These are phyloP conservation scores for Lumbricus terrestris DNA, from an alignment of 2,888 invertebrate genomes.

Conservation along the genomic window DNA sequence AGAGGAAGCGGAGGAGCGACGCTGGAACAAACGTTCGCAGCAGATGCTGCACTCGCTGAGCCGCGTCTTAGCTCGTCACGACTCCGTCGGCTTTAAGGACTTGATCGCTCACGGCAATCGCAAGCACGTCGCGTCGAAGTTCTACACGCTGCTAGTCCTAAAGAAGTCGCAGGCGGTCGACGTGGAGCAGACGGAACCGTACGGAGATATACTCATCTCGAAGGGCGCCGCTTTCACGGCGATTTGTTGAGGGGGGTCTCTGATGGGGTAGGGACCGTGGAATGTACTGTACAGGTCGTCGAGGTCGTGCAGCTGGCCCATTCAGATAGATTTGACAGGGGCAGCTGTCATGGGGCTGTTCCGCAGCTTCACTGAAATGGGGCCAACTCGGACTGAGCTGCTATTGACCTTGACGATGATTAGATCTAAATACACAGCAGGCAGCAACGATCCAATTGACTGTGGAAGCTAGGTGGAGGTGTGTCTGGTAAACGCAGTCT, in stretches of 20 bases:
- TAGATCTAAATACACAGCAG: background rate
- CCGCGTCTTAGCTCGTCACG: constrained; percentile 59
- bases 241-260: background rate
- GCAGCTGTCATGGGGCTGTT: background rate
- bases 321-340: background rate
- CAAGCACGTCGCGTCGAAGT: constrained; percentile 92
- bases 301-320: background rate
- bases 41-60: constrained; percentile 67
- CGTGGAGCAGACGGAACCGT: constrained; percentile 80
- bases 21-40: constrained; percentile 83
- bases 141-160: constrained; percentile 94
- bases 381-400: background rate
- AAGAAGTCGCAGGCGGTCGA: constrained; percentile 93
- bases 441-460: background rate
- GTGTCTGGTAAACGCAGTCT: background rate
- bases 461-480: background rate
- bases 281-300: background rate
- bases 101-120: constrained; percentile 76
- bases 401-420: background rate
- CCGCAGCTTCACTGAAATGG: background rate
- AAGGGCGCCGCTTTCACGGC: constrained; percentile 65
- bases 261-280: too few relatives aligned
- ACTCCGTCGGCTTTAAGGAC: constrained; percentile 72
- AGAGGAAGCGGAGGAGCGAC: constrained; percentile 54
- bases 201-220: constrained; percentile 78